Evolutionary conservation across 2,797 vertebrate species (phyloP).

Genomic region (Heteromormyrus szaboi): DNA sequence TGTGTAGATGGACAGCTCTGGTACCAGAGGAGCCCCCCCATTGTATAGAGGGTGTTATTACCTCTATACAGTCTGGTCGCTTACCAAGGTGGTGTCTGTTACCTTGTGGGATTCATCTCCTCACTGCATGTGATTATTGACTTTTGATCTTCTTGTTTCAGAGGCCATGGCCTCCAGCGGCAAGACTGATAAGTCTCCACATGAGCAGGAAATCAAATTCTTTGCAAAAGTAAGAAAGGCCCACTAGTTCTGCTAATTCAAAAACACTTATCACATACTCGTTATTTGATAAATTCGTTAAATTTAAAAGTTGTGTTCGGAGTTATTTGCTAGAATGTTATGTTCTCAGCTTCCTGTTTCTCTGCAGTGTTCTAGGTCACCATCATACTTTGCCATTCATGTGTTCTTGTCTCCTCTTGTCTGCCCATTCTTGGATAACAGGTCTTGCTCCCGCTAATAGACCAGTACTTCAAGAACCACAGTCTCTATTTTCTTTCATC

Average conservation of each 20-base stretch:
- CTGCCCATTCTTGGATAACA: slow-evolving; percentile 38
- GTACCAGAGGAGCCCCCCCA: background rate
- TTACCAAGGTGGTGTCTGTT: background rate
- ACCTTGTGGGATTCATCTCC: background rate
- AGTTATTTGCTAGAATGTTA: background rate
- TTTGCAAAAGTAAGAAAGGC: slow-evolving; percentile 79
- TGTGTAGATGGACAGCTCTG: background rate
- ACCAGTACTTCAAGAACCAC: slow-evolving; percentile 98
- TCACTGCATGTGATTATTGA: slow-evolving; percentile 3
- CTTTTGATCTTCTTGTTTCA: slow-evolving; percentile 49
- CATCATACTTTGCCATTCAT: background rate
- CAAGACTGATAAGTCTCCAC: slow-evolving; percentile 89
- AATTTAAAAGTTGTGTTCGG: background rate
- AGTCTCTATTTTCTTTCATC: slow-evolving; percentile 94
- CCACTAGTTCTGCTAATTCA: background rate
- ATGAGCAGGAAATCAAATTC: slow-evolving; percentile 98
- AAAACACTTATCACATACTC: background rate
- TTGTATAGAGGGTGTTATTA: background rate
- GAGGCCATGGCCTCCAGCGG: slow-evolving; percentile 89
- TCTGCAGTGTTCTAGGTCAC: background rate
- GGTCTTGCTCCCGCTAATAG: slow-evolving; percentile 94
- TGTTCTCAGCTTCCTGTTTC: background rate
- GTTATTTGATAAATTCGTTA: background rate
- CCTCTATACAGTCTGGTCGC: background rate
- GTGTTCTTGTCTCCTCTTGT: slow-evolving; percentile 7